phyloP scores from a whole-genome alignment of 2,113 vertebrate genomes.

The Mirza zaza region DNA sequence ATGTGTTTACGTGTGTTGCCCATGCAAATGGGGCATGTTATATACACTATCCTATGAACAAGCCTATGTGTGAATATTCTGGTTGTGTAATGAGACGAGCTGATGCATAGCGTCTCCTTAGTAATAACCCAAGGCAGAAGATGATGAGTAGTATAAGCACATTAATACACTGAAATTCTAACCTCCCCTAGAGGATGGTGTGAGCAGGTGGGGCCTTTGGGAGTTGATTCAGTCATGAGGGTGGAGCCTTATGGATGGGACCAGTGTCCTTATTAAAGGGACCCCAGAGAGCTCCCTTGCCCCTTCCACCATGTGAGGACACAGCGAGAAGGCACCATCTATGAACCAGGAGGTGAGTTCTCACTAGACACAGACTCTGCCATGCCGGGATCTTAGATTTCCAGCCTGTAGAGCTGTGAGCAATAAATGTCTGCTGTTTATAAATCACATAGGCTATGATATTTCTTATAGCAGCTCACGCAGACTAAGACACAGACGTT shows the following conservation, averaged over 20 bases:
- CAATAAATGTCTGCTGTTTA: neutral
- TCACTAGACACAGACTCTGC: neutral
- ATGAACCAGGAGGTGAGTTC: neutral
- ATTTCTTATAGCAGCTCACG: neutral
- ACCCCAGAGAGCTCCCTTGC: neutral
- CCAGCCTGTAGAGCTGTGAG: neutral
- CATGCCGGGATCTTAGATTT: neutral
- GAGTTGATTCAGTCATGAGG: neutral
- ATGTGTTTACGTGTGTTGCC: too few species aligned
- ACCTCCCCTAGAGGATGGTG: neutral
- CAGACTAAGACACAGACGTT: neutral
- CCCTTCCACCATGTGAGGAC: neutral
- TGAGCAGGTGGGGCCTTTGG: neutral
- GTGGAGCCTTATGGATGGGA: neutral
- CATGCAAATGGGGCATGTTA: accelerated
- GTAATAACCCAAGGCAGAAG: accelerated
- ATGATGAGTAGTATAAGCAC: neutral
- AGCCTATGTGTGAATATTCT: neutral
- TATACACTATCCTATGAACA: neutral
- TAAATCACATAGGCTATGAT: neutral
- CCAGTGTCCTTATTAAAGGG: neutral
- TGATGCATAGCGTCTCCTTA: accelerated
- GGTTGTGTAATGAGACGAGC: neutral
- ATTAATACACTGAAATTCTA: neutral
- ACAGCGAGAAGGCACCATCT: neutral